Base-by-base conservation (phyloP, 2,113 vertebrate genomes). In the Colossoma macropomum region DNA sequence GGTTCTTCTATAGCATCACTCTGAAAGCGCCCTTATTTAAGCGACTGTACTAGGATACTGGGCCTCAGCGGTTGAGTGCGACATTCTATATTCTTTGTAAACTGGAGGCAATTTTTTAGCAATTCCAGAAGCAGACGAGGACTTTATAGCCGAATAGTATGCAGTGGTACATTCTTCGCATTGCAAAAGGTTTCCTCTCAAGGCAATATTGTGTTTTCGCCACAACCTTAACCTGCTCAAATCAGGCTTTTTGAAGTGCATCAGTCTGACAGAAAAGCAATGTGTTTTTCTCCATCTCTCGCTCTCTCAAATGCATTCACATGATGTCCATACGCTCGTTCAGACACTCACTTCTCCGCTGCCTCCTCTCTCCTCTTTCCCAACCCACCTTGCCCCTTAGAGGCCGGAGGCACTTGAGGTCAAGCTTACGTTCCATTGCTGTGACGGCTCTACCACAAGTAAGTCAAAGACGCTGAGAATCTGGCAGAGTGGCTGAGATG, bases 401-500 rank as follows among this genome's bases (percentile, higher is more conserved):
- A 1, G n/a, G 56, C 32, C 78, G 4, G n/a, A 62, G 17, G 48
- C 30, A 72, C 17, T 11, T 4, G 23, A 71, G 68, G 68, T 71
- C 23, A n/a, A 25, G 68, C 23, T 45, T n/a, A 38, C 23, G 21
- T n/a, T 45, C 21, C 68, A n/a, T n/a, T n/a, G 34, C 19, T 4
- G 2, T n/a, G 62, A 60, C 56, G 63, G 34, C 66, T 13, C 56
- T 1, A 34, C 8, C 15, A 32, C 16, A 4, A 19, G 60, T n/a
- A 50, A 32, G 38, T 27, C 28, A 48, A 34, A 83, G 65, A 82
- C 56, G 41, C 28, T 60, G 52, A 34, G 77, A 68, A 23, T 41
- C 62, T 45, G 23, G 7, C 21, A 56, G 25, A 50, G 52, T 38
- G n/a, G n/a, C 34, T 17, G 38, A 83, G 74, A 83, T 83, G 60